phyloP scores from a whole-genome alignment of 2,113 vertebrate species.

The Octodon degus region DNA sequence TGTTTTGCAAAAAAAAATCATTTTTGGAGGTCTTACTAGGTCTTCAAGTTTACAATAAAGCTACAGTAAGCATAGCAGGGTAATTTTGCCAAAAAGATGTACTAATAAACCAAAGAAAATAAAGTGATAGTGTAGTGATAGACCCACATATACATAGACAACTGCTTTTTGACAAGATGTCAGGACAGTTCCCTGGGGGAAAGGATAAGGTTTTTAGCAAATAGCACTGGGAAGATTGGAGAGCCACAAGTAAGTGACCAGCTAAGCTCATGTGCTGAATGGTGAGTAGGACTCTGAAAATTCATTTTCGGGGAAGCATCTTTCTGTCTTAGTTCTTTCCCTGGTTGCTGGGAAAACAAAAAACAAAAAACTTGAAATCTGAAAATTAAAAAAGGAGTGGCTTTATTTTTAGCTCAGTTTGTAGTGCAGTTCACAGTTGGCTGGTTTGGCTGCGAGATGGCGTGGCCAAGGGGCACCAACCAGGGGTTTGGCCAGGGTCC shows the following conservation, averaged over 20 bases:
- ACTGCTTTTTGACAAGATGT: background rate
- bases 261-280: background rate
- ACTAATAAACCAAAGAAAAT: background rate
- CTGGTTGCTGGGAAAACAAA: background rate
- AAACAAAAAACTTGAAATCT: background rate
- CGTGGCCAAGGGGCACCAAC: background rate
- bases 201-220: background rate
- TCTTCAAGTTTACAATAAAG: background rate
- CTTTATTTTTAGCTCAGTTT: background rate
- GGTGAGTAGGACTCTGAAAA: background rate
- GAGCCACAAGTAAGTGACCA: background rate
- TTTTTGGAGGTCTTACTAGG: background rate
- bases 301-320: background rate
- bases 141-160: background rate
- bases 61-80: background rate
- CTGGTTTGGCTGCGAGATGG: background rate
- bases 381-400: background rate
- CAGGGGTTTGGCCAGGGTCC: background rate
- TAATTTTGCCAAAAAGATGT: background rate
- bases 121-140: background rate
- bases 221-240: background rate
- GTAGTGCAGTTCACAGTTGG: background rate
- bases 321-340: background rate
- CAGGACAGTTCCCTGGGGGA: background rate
- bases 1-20: background rate